These are phyloP conservation scores for Tupaia chinensis DNA, from an alignment of 2,113 vertebrate genomes.

Conservation along the genomic window DNA sequence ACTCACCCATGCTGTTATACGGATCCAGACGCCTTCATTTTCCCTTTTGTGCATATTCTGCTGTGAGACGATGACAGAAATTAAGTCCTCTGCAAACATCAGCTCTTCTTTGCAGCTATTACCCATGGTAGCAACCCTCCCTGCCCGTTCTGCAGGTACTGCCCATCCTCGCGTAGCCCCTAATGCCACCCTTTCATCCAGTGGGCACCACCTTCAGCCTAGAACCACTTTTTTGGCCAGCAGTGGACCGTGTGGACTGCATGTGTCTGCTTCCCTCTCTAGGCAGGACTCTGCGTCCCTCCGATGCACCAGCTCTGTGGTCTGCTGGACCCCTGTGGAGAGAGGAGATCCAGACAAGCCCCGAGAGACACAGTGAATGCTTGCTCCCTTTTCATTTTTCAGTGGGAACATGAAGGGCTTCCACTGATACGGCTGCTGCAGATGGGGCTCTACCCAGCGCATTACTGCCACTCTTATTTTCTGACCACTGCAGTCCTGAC, in stretches of 20 bases:
- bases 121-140: background rate
- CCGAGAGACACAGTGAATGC: slow-evolving; percentile 17
- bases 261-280: background rate
- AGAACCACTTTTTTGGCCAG: background rate
- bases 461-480: slow-evolving; percentile 67
- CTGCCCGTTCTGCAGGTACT: background rate
- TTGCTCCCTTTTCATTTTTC: slow-evolving; percentile 64
- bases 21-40: background rate
- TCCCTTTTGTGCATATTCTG: background rate
- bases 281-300: background rate
- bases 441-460: background rate
- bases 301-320: background rate
- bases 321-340: background rate
- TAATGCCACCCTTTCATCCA: background rate
- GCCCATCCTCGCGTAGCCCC: background rate
- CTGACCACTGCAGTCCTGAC: background rate
- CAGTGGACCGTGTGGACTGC: fast-evolving
- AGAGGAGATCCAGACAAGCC: background rate
- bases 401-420: slow-evolving; percentile 30
- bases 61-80: background rate
- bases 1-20: background rate
- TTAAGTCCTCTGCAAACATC: background rate
- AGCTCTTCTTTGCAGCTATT: background rate
- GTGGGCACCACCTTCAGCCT: background rate
- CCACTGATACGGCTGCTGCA: slow-evolving; percentile 70